Percentiles rank a stretch among this genome's conserved stretches.
phyloP scores from a whole-genome alignment of 2,113 vertebrate species.

The Sylvicapra grimmia region DNA sequence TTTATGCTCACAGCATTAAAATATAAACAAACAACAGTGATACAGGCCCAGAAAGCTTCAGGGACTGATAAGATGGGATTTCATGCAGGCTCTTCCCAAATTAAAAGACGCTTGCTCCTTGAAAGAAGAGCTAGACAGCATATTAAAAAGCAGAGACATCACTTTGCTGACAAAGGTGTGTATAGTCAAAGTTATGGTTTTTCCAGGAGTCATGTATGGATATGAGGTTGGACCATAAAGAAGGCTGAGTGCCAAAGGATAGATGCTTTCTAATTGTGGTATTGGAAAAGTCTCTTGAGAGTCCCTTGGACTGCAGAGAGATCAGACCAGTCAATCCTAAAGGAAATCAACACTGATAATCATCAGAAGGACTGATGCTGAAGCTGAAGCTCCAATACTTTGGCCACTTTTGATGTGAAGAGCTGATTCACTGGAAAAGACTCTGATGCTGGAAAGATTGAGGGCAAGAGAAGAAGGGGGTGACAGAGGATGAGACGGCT shows the following conservation, averaged over 20 bases:
- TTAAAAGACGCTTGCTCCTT: background rate
- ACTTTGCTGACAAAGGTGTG: background rate
- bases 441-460: background rate
- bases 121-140: background rate
- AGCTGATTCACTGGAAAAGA: background rate
- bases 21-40: background rate
- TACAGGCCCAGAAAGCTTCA: background rate
- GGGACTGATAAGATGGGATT: background rate
- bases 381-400: background rate
- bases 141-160: background rate
- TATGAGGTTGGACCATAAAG: background rate
- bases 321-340: background rate
- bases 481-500: background rate
- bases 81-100: background rate
- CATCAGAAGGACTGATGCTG: background rate
- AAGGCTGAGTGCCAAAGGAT: background rate
- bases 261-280: background rate
- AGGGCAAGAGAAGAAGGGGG: background rate
- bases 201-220: background rate
- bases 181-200: background rate
- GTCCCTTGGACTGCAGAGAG: background rate
- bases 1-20: background rate
- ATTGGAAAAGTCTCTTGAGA: background rate
- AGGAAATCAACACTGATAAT: background rate
- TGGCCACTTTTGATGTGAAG: background rate